Evolutionary conservation across 2,888 invertebrate species (phyloP).

Genomic region (Volucella inflata): DNA sequence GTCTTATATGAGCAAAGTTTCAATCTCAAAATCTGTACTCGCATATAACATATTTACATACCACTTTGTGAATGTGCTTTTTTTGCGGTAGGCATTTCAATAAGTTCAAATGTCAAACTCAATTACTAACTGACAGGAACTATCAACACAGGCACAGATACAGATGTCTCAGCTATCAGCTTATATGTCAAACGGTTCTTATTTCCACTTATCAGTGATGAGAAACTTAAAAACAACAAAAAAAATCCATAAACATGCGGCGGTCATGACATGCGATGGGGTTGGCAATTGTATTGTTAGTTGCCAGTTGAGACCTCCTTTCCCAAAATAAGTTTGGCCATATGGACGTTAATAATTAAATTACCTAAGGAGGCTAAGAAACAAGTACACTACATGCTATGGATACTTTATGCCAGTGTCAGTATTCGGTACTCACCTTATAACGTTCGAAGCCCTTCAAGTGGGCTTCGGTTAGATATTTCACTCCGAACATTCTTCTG

Average conservation of each 20-base stretch:
- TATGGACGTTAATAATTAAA: conserved; percentile 37
- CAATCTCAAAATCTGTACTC: too few species aligned
- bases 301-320: not conserved
- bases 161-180: conserved; percentile 17
- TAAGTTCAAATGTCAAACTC: conserved; percentile 44
- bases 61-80: too few species aligned
- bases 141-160: not conserved
- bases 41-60: too few species aligned
- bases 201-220: conserved; percentile 23
- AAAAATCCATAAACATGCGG: conserved; percentile 13
- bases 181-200: conserved; percentile 8
- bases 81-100: not conserved
- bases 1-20: too few species aligned
- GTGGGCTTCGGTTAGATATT: conserved; percentile 83
- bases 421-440: conserved; percentile 81
- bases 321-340: not conserved
- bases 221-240: conserved; percentile 6
- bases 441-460: conserved; percentile 84
- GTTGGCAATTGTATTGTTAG: not conserved
- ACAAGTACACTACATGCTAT: conserved; percentile 1
- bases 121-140: not conserved
- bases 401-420: not conserved
- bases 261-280: conserved; percentile 29
- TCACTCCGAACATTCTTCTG: conserved; percentile 81
- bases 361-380: not conserved